A percentile compares a stretch with the other conserved stretches of the same genome.
Conservation (phyloP, 1,140 invertebrate genomes). For the Agraylea sexmaculata region DNA sequence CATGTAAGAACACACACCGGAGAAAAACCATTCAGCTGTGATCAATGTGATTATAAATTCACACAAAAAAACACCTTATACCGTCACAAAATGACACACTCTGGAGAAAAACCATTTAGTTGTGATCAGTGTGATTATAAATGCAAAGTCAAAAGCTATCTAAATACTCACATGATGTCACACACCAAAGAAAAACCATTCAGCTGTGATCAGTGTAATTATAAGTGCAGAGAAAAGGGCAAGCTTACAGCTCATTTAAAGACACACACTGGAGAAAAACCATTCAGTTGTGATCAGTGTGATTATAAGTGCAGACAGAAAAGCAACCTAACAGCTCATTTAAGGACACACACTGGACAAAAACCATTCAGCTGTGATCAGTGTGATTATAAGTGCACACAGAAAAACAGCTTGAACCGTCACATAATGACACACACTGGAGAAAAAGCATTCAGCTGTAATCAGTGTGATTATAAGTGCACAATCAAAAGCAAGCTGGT, state of each 20-base stretch:
- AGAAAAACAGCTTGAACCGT: too few species aligned
- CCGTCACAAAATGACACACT: constrained; percentile 20
- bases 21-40: constrained; percentile 14
- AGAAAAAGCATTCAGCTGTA: too few species aligned
- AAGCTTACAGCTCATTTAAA: constrained; percentile 16
- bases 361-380: too few species aligned
- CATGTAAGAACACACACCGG: constrained; percentile 17
- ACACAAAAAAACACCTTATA: constrained; percentile 15
- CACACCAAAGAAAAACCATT: constrained; percentile 14
- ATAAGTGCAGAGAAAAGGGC: constrained; percentile 14
- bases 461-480: too few species aligned
- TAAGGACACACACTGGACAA: too few species aligned
- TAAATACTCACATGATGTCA: constrained; percentile 14
- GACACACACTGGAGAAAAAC: constrained; percentile 19
- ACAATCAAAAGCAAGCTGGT: too few species aligned
- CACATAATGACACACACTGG: too few species aligned
- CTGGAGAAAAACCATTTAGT: constrained; percentile 15
- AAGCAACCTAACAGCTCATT: too few species aligned
- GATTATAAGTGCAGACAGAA: constrained; percentile 16
- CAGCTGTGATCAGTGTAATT: constrained; percentile 15
- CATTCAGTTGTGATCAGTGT: constrained; percentile 12
- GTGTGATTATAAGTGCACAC: too few species aligned
- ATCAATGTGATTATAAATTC: constrained; percentile 15
- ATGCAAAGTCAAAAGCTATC: constrained; percentile 9
- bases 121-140: constrained; percentile 17